Evolutionary conservation across 2,113 vertebrate genomes (phyloP), one percentile per base, ranked within the genome.

Genomic region (Serilophus lunatus): DNA sequence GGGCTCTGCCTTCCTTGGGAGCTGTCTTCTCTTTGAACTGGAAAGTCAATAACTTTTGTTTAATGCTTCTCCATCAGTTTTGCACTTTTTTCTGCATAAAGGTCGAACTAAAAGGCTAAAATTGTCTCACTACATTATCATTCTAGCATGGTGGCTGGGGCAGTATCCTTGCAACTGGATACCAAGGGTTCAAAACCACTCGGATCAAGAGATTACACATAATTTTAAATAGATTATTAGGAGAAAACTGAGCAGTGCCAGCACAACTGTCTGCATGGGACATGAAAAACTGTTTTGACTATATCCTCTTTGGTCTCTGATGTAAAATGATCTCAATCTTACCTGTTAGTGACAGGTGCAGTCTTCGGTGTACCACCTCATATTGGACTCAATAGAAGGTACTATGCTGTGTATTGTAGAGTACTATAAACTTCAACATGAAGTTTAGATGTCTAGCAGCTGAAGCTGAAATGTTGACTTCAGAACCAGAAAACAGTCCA

Each of bases 331-430:
- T 8, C 61, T 91, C 60, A 47, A 0, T 75, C 24, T 57, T 71
- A 71, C 28, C 12, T 26, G 18, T 45, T 54, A 19, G 6, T 44
- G 22, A 59, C 0, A 0, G 7, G 16, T 0, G 0, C 5, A 71
- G 31, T 42, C 7, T 13, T 57, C 53, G 68, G 17, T 36, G 6
- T 45, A 50, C 40, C 49, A n/a, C 8, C 4, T 51, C 36, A 38
- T 36, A 47, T 3, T 51, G 33, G 16, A 44, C n/a, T 79, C 31
- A 7, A 4, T n/a, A 24, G 16, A 7, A 38, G 24, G 7, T 53
- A 45, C 22, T 71, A 33, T 36, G n/a, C 57, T 19, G 3, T 65
- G 26, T 78, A 36, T 18, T 63, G 33, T 29, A 40, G 54, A 42
- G 8, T 36, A 60, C 19, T 69, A 12, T 29, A 66, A 61, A 4